These are phyloP conservation scores for Orgyia antiqua DNA, from an alignment of 2,888 invertebrate genomes.

Conservation along the genomic window DNA sequence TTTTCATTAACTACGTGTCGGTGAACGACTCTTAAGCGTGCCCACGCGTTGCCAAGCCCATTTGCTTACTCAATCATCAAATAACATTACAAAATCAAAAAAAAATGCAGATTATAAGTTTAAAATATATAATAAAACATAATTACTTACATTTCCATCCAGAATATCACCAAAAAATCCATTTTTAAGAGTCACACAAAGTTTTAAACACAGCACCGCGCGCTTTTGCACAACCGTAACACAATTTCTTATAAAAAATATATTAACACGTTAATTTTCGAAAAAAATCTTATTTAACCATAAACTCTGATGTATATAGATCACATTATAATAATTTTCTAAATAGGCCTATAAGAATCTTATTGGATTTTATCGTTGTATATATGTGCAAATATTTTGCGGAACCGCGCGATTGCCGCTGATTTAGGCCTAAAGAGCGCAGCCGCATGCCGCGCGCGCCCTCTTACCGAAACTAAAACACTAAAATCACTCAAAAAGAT, in stretches of 20 bases:
- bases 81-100: conserved; percentile 9
- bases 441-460: conserved; percentile 29
- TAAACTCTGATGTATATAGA: conserved; percentile 30
- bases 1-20: not conserved
- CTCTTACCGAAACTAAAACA: conserved; percentile 22
- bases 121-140: conserved; percentile 20
- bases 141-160: conserved; percentile 43
- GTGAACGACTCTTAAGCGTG: no score
- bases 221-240: conserved; percentile 40
- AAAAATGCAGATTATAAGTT: conserved; percentile 3
- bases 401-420: conserved; percentile 36
- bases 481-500: conserved; percentile 30
- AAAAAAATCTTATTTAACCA: conserved; percentile 38
- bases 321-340: conserved; percentile 30
- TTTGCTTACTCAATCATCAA: conserved; percentile 4
- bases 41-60: conserved; percentile 5
- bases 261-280: conserved; percentile 24
- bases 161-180: conserved; percentile 30
- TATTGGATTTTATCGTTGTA: conserved; percentile 47
- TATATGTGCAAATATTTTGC: conserved; percentile 61
- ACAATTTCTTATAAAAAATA: conserved; percentile 40
- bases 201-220: conserved; percentile 21
- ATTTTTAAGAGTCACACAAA: conserved; percentile 22
- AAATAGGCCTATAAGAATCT: conserved; percentile 76
- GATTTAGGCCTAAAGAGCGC: conserved; percentile 57